Evolutionary conservation across 2,888 invertebrate species (phyloP).

Genomic region (Mimachlamys varia): DNA sequence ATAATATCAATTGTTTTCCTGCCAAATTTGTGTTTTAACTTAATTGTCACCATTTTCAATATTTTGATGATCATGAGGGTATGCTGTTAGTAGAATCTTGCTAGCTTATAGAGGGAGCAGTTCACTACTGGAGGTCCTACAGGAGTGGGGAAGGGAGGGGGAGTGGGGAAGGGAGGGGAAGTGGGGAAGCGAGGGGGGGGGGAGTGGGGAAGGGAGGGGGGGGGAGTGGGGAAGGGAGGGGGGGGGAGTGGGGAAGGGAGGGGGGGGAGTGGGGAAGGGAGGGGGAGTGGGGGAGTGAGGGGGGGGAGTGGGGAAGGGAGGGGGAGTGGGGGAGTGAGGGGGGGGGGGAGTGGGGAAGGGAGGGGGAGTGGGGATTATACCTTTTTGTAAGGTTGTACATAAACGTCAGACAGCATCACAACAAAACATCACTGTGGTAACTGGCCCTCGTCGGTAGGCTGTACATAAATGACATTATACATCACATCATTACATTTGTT

Average conservation of each 20-base stretch:
- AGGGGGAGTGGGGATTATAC: neutral
- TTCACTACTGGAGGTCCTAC: neutral
- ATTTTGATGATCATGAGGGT: neutral
- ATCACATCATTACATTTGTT: neutral
- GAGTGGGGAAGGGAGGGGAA: too few species aligned
- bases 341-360: too few species aligned
- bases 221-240: neutral
- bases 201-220: too few species aligned
- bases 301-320: neutral
- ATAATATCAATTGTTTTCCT: neutral
- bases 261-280: too few species aligned
- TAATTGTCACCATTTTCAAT: conserved; percentile 4
- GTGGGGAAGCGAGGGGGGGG: neutral
- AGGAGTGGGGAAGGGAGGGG: neutral
- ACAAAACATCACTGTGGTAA: neutral
- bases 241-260: too few species aligned
- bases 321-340: neutral
- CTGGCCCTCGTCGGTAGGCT: neutral
- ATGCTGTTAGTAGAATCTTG: neutral
- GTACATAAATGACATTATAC: neutral
- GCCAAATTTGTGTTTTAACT: too few species aligned
- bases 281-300: neutral
- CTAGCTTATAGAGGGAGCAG: neutral
- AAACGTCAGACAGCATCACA: neutral
- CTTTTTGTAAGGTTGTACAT: neutral